These are phyloP conservation scores for Pogonognathellus flavescens DNA, from an alignment of 1,140 invertebrate genomes.

Conservation along the genomic window DNA sequence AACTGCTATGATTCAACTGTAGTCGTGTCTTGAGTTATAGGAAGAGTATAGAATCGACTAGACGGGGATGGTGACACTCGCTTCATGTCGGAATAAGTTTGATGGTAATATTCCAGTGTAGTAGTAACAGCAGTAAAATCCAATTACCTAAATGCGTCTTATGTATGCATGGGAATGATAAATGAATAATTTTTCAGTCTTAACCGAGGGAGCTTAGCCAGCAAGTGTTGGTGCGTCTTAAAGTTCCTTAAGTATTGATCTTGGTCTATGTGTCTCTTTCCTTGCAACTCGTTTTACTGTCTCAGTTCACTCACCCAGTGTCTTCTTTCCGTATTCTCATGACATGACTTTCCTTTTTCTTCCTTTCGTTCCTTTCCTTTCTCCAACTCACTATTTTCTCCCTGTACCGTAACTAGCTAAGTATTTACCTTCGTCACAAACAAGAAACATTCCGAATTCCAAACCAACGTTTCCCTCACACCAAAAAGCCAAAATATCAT, in stretches of 20 bases:
- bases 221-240: slow-evolving; percentile 28
- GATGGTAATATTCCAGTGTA: not conserved
- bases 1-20: too few species aligned
- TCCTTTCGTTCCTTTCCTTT: not conserved
- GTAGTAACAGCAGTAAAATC: not conserved
- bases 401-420: not conserved
- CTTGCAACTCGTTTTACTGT: not conserved
- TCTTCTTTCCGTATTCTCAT: not conserved
- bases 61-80: not conserved
- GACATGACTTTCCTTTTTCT: not conserved
- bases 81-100: not conserved
- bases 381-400: not conserved
- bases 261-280: not conserved
- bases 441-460: too few species aligned
- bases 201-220: slow-evolving; percentile 29
- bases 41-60: not conserved
- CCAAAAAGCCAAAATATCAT: too few species aligned
- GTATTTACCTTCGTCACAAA: too few species aligned
- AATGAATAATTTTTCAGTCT: slow-evolving; percentile 59
- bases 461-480: too few species aligned
- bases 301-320: not conserved
- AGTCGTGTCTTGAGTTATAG: not conserved
- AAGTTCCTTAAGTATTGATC: slow-evolving; percentile 22
- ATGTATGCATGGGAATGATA: slow-evolving; percentile 40
- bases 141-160: slow-evolving; percentile 55